Percentiles rank a stretch among this genome's conserved stretches.
These are phyloP conservation scores for Linnaemya tessellans DNA, from an alignment of 2,888 invertebrate genomes.

Conservation along the genomic window DNA sequence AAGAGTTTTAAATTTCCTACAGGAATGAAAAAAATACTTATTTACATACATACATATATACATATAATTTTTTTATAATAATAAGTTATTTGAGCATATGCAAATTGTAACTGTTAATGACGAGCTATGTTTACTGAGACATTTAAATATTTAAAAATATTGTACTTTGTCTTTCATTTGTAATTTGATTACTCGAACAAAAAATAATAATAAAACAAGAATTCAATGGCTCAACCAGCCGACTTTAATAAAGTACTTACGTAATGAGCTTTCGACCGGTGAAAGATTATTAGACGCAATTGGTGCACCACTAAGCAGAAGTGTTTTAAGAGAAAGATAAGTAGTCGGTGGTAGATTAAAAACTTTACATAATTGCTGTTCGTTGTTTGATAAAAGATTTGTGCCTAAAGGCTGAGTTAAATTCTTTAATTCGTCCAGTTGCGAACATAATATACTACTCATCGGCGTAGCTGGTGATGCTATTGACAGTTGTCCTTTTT, in stretches of 20 bases:
- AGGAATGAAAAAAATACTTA: neutral
- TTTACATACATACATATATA: neutral
- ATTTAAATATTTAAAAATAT: constrained; percentile 19
- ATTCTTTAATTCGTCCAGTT: constrained; percentile 80
- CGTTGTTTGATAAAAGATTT: constrained; percentile 87
- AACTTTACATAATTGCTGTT: constrained; percentile 89
- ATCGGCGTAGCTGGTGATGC: constrained; percentile 78
- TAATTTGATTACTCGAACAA: neutral
- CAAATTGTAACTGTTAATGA: constrained; percentile 17
- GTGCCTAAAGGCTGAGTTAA: constrained; percentile 81
- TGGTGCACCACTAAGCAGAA: constrained; percentile 86
- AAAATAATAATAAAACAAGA: neutral
- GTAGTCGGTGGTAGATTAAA: constrained; percentile 93
- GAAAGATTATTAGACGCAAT: constrained; percentile 76
- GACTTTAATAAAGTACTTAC: constrained; percentile 83
- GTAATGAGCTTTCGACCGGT: constrained; percentile 83
- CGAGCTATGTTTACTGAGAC: neutral
- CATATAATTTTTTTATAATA: neutral
- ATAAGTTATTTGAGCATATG: neutral
- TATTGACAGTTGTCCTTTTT: constrained; percentile 69
- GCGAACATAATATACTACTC: constrained; percentile 85
- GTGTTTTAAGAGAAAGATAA: constrained; percentile 94
- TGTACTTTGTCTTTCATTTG: constrained; percentile 3
- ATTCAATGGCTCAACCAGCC: constrained; percentile 82
- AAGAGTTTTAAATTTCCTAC: neutral